Evolutionary conservation across 2,797 vertebrate species (phyloP).

Genomic region (Adelosebastes latens): DNA sequence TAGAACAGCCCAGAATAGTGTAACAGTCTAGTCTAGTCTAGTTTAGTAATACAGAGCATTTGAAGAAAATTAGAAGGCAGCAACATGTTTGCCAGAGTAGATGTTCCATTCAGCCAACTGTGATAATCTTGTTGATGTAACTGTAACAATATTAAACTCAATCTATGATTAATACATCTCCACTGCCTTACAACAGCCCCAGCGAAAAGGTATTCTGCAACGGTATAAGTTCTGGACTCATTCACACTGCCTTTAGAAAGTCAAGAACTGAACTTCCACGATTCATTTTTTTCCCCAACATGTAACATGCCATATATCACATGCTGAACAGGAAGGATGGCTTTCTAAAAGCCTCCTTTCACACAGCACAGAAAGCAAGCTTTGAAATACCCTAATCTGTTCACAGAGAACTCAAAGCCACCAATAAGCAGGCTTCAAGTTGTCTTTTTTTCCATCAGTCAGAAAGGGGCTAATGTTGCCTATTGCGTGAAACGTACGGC

Average conservation of each 20-base stretch:
- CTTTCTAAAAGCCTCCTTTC: not conserved
- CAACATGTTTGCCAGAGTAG: not conserved
- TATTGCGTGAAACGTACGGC: not conserved
- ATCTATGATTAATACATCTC: not conserved
- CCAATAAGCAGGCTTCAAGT: not conserved
- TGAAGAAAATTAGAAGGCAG: not conserved
- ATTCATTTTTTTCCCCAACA: not conserved
- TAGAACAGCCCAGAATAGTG: not conserved
- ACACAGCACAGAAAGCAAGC: not conserved
- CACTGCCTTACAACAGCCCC: not conserved
- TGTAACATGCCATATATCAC: not conserved
- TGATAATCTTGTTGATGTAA: slow-evolving; percentile 7
- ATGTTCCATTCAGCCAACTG: not conserved
- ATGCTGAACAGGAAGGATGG: not conserved
- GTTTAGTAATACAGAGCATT: not conserved
- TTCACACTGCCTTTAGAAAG: not conserved
- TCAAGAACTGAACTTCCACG: not conserved
- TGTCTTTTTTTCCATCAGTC: not conserved
- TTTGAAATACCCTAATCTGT: not conserved
- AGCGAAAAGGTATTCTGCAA: not conserved
- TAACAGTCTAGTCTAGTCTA: not conserved
- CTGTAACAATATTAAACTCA: slow-evolving; percentile 4
- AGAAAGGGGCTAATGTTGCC: not conserved
- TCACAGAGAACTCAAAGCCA: not conserved
- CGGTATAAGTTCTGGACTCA: not conserved